Evolutionary conservation across 2,797 vertebrate genomes (phyloP), one percentile per base, ranked within the genome.

Genomic region (Heterohyrax brucei): DNA sequence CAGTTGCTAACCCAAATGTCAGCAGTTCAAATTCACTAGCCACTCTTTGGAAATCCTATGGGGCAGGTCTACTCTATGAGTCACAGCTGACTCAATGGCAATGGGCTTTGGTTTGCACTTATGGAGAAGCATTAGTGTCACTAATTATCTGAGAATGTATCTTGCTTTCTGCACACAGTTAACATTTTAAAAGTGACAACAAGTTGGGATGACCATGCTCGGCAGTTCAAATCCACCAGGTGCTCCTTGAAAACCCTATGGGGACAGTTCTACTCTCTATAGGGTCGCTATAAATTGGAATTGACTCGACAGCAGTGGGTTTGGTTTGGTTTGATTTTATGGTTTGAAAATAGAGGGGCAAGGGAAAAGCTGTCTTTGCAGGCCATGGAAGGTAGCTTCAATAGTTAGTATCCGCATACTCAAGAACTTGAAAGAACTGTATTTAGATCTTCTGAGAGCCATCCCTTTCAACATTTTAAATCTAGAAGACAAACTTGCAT

Each of bases 101-200:
- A 56, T 3, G 3, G 53, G 53, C 14, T 56, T 56, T 10, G 53
- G 53, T 56, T 56, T 56, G 53, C 61, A 96, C 82, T 91, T 92
- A 80, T 12, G 73, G 70, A 66, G 46, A 44, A 95, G 87, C 83
- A 82, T 94, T n/a, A 83, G 62, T 95, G 66, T 68, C n/a, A 95
- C 56, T n/a, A 72, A 91, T 90, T 91, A 68, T 73, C 68, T 85
- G 76, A 91, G 87, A 97, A 90, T 70, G 30, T 68, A 73, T 86
- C 10, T 77, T 87, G 72, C 14, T 85, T 91, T 76, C 46, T 93
- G 30, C 80, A 72, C 61, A 87, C 68, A 88, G 44, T 76, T 77
- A 89, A 84, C 19, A 73, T 89, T 92, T 93, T 72, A 89, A 96
- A 95, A 97, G 81, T 64, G 21, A 87, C 66, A 95, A 96, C 39